Evolutionary conservation across 2,113 vertebrate genomes (phyloP), one percentile per base, ranked within the genome.

Genomic region (Oncorhynchus mykiss): DNA sequence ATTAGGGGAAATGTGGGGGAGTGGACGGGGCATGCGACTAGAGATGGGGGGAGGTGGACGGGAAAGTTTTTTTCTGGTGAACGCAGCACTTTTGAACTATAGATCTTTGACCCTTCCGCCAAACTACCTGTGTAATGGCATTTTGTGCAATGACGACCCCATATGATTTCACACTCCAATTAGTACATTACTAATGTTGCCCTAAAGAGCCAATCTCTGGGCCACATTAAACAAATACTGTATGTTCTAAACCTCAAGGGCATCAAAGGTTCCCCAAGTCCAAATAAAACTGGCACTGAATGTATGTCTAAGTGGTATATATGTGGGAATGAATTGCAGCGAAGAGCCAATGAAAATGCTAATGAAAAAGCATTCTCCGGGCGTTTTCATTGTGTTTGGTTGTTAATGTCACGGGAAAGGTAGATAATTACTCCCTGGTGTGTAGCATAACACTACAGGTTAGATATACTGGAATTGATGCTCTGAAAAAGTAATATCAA

Each of bases 141-240:
- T 83, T 90, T 14, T 86, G 83, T 80, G 74, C 68, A 84, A 75
- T 39, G 80, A 81, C 72, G 77, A 8, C 31, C 45, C 80, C 78
- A 65, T 74, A 68, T 84, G 74, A 90, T 88, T 90, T 91, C 89
- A 89, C 87, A 85, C 82, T 84, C 84, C 83, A 90, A 91, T 91
- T 89, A 91, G 85, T 86, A 87, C 85, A 91, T 88, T 83, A 82
- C 75, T 72, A 51, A 84, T 81, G 79, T 74, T 79, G 71, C 78
- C 73, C 79, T 25, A 71, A 82, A 65, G 79, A 75, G 66, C 71
- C 64, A 72, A 54, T 70, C 71, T 74, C 3, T 3, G 48, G 59
- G 25, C 48, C 5, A 27, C 68, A 29, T 66, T 74, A 84, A 82
- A 85, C 71, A 85, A 82, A 82, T 78, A 77, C 5, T 34, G 31